These are phyloP conservation scores for Hydra vulgaris DNA, from an alignment of 30 jellyfish, hydroid and myxozoan species.

Conservation along the genomic window DNA sequence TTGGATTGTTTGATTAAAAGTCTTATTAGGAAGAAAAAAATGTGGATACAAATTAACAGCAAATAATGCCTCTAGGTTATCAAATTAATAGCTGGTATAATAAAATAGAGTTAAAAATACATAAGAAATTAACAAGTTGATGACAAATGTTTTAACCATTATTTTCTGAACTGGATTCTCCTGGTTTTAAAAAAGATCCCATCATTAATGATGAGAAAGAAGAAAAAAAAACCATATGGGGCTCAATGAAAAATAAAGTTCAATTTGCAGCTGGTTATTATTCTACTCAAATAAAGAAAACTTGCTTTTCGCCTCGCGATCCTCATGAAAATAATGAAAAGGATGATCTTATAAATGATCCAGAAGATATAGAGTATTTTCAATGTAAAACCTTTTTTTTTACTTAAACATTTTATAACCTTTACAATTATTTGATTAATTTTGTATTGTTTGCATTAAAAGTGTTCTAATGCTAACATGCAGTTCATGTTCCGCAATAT, in stretches of 20 bases:
- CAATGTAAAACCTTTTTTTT: neutral
- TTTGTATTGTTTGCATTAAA: too few species aligned
- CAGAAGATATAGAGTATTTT: neutral
- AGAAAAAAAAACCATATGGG: neutral
- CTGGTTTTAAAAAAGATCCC: neutral
- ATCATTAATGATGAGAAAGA: neutral
- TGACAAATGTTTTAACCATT: neutral
- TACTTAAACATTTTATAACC: too few species aligned
- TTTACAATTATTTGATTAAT: too few species aligned
- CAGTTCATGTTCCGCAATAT: too few species aligned
- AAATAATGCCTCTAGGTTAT: too few species aligned
- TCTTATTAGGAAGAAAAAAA: too few species aligned
- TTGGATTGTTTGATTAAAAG: neutral
- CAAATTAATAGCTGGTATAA: too few species aligned
- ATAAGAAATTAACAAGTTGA: too few species aligned
- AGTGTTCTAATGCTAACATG: too few species aligned
- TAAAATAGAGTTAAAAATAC: too few species aligned
- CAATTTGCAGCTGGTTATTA: neutral
- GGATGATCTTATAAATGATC: neutral
- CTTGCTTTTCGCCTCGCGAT: neutral
- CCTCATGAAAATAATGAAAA: neutral
- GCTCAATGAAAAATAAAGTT: neutral
- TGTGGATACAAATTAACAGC: too few species aligned
- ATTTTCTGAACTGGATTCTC: neutral
- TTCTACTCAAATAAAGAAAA: neutral